These are phyloP conservation scores for Microcaecilia unicolor DNA, from an alignment of 2,797 vertebrate species.

Conservation along the genomic window DNA sequence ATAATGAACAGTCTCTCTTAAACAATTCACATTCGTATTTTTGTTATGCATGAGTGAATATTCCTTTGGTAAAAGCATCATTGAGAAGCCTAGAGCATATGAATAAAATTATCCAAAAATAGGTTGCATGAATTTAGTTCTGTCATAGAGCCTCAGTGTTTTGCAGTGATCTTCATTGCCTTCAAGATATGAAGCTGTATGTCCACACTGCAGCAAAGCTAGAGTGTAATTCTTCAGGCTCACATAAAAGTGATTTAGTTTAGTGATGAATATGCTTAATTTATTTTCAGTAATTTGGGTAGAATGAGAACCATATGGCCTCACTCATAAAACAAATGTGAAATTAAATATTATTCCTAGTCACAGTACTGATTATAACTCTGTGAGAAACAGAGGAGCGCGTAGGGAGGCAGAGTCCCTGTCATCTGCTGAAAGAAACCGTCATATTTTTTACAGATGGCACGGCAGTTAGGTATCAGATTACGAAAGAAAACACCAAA, in stretches of 20 bases:
- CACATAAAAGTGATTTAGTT: conserved; percentile 2
- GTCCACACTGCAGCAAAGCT: not conserved
- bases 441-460: not conserved
- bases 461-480: not conserved
- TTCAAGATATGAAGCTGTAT: not conserved
- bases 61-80: not conserved
- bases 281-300: not conserved
- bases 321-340: not conserved
- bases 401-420: not conserved
- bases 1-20: not conserved
- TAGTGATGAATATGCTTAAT: conserved; percentile 9
- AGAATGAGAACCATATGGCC: conserved; percentile 1
- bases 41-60: not conserved
- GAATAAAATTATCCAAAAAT: not conserved
- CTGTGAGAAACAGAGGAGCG: not conserved
- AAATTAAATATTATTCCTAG: not conserved
- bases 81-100: not conserved
- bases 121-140: no score
- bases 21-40: not conserved
- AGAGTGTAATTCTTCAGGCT: not conserved
- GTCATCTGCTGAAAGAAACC: not conserved
- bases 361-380: not conserved
- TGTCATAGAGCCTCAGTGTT: not conserved
- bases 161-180: not conserved
- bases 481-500: not conserved